phyloP scores from a whole-genome alignment of 2,888 invertebrate genomes.

The Fabriciana adippe region DNA sequence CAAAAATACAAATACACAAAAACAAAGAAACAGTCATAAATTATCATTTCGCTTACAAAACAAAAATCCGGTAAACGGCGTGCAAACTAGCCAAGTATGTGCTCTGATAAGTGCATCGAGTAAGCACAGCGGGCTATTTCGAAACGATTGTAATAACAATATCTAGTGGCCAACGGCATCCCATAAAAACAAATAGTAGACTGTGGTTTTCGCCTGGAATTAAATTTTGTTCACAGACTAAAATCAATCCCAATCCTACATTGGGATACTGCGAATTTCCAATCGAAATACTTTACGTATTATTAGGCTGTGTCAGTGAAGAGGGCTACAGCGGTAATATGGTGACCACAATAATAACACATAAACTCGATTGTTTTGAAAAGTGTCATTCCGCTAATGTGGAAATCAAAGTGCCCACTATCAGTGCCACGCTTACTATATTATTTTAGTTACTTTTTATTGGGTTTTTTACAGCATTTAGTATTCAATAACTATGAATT shows the following conservation, averaged over 20 bases:
- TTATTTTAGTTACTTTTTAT: conserved; percentile 15
- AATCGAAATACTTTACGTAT: not conserved
- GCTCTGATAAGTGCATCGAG: conserved; percentile 55
- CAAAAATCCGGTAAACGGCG: conserved; percentile 33
- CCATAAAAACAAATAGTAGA: conserved; percentile 72
- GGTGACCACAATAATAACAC: conserved; percentile 61
- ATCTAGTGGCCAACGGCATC: conserved; percentile 55
- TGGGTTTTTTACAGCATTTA: not conserved
- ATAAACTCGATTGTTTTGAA: conserved; percentile 61
- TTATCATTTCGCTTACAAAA: conserved; percentile 22
- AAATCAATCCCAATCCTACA: not conserved
- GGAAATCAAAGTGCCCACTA: conserved; percentile 48
- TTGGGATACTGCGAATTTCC: conserved; percentile 31
- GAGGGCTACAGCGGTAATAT: conserved; percentile 47
- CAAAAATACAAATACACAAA: conserved; percentile 2
- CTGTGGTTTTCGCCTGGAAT: conserved; percentile 58
- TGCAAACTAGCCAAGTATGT: conserved; percentile 44
- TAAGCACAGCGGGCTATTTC: conserved; percentile 52
- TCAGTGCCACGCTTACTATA: conserved; percentile 40
- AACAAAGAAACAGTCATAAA: conserved; percentile 7
- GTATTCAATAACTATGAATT: not conserved
- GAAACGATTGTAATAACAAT: conserved; percentile 66
- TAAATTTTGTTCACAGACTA: conserved; percentile 49
- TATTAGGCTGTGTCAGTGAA: conserved; percentile 43
- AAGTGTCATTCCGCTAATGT: conserved; percentile 57